These are phyloP conservation scores for Pycnonotus jocosus DNA, from an alignment of 2,113 vertebrate species.

Conservation along the genomic window DNA sequence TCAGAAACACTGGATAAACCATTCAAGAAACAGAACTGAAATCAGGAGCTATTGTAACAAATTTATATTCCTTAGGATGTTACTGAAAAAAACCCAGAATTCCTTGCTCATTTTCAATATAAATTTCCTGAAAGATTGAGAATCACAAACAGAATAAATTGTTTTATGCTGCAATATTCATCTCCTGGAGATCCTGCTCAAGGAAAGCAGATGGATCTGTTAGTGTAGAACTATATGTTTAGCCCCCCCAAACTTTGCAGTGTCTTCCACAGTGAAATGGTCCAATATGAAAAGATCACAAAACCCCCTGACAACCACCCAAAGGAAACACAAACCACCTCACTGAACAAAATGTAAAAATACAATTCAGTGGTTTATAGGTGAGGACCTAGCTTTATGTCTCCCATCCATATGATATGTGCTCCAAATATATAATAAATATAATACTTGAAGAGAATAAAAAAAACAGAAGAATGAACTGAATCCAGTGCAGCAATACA, in stretches of 20 bases:
- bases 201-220: not conserved
- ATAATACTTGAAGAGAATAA: not conserved
- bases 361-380: not conserved
- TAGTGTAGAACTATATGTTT: not conserved
- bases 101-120: not conserved
- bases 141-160: not conserved
- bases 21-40: not conserved
- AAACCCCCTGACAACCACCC: rapidly evolving
- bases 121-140: not conserved
- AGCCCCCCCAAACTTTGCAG: rapidly evolving
- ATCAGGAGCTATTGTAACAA: not conserved
- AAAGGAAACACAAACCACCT: rapidly evolving
- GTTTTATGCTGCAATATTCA: not conserved
- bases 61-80: not conserved
- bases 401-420: not conserved
- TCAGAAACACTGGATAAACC: not conserved
- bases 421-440: not conserved
- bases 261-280: not conserved
- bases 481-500: rapidly evolving
- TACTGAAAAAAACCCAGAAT: not conserved
- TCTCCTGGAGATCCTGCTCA: not conserved
- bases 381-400: not conserved
- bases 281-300: not conserved
- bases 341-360: not conserved
- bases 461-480: not conserved